Percentiles rank a stretch among this genome's conserved stretches.
phyloP scores from a whole-genome alignment of 2,888 invertebrate genomes.

The Elmis aenea region DNA sequence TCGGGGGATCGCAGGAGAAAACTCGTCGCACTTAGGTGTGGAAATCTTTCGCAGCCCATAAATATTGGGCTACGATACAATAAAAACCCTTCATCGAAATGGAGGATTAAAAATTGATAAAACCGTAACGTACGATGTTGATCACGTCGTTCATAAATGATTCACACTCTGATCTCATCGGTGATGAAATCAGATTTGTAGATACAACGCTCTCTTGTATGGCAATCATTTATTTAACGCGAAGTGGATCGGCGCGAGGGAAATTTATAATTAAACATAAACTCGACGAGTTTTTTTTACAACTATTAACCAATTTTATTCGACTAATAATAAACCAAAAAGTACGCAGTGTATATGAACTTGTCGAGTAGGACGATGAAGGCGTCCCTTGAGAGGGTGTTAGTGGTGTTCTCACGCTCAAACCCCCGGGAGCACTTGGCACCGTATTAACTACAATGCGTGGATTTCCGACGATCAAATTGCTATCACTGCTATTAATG shows the following conservation, averaged over 20 bases:
- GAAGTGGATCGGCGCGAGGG: no score
- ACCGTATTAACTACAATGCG: slow-evolving; percentile 38
- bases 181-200: slow-evolving; percentile 15
- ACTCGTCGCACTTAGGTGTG: slow-evolving; percentile 36
- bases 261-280: no score
- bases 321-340: no score
- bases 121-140: slow-evolving; percentile 26
- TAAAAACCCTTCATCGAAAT: slow-evolving; percentile 34
- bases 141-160: slow-evolving; percentile 32
- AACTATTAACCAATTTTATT: no score
- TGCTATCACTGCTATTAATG: slow-evolving; percentile 31
- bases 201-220: no score
- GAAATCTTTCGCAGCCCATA: slow-evolving; percentile 32
- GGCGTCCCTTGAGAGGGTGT: slow-evolving; percentile 35
- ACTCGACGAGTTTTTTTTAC: no score
- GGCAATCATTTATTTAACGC: no score
- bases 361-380: no score
- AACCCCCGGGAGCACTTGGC: slow-evolving; percentile 40
- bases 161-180: slow-evolving; percentile 27
- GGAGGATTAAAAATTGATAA: slow-evolving; percentile 40
- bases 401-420: slow-evolving; percentile 36
- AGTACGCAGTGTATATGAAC: no score
- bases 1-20: slow-evolving; percentile 26
- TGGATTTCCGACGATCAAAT: slow-evolving; percentile 37
- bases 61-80: slow-evolving; percentile 31